phyloP scores from a whole-genome alignment of 2,113 vertebrate species.

The Chloroceryle aenea region DNA sequence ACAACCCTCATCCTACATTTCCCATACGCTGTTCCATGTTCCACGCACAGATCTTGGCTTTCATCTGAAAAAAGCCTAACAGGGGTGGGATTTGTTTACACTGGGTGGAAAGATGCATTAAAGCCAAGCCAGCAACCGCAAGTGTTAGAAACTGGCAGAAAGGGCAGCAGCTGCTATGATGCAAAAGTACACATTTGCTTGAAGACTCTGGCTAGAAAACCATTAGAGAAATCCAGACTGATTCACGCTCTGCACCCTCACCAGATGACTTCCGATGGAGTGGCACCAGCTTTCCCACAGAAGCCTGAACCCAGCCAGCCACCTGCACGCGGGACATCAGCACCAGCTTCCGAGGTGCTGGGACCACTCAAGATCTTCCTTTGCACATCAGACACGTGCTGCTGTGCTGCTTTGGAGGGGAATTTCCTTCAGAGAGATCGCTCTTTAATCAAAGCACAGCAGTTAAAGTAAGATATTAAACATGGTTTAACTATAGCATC shows the following conservation, averaged over 20 bases:
- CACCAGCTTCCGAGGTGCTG: no score
- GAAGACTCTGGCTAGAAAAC: constrained; percentile 17
- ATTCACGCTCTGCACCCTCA: constrained; percentile 8
- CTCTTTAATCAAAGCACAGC: constrained; percentile 1
- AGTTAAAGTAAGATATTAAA: not conserved
- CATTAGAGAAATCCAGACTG: constrained; percentile 9
- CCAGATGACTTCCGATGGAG: not conserved
- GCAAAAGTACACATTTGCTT: constrained; percentile 27
- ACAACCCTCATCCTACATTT: constrained; percentile 30
- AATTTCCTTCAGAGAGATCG: not conserved
- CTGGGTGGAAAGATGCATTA: not conserved
- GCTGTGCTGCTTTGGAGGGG: not conserved
- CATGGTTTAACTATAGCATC: not conserved
- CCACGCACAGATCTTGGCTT: constrained; percentile 18
- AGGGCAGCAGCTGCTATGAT: constrained; percentile 25
- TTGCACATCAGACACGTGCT: not conserved
- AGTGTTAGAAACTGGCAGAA: constrained; percentile 18
- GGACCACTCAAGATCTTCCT: not conserved
- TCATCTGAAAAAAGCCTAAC: not conserved
- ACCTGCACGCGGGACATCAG: not conserved
- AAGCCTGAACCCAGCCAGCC: not conserved
- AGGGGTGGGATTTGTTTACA: constrained; percentile 51
- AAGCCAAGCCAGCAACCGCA: not conserved
- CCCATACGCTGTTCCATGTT: not conserved
- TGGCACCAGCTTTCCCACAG: not conserved